Evolutionary conservation across 2,888 invertebrate species (phyloP).

Genomic region (Automeris io): DNA sequence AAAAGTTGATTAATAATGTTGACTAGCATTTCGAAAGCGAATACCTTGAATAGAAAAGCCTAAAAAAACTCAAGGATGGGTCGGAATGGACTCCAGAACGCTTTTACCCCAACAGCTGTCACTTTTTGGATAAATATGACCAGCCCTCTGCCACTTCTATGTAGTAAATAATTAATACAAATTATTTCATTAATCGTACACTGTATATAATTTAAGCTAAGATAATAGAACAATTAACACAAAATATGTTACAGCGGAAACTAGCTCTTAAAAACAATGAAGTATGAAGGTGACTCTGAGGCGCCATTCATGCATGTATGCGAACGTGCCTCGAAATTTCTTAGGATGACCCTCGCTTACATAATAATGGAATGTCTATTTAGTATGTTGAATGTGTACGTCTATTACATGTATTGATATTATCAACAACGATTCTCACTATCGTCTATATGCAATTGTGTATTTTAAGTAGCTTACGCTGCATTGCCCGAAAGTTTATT

Average conservation of each 20-base stretch:
- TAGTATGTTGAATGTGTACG: conserved; percentile 24
- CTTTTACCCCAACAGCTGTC: too few species aligned
- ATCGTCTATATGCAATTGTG: neutral
- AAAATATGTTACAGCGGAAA: conserved; percentile 38
- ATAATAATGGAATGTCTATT: conserved; percentile 24
- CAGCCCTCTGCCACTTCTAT: too few species aligned
- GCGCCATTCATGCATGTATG: conserved; percentile 41
- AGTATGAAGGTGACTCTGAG: conserved; percentile 55
- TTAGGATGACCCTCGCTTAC: conserved; percentile 30
- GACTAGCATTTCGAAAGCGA: too few species aligned
- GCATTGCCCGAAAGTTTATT: too few species aligned
- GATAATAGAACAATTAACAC: conserved; percentile 35
- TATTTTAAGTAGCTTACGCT: too few species aligned
- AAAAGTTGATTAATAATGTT: too few species aligned
- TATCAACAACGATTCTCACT: conserved; percentile 1
- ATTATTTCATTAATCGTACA: neutral
- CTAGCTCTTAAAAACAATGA: conserved; percentile 39
- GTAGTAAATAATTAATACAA: neutral
- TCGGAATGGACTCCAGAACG: too few species aligned
- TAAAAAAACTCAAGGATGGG: too few species aligned
- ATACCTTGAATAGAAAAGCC: too few species aligned
- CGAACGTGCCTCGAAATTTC: conserved; percentile 50
- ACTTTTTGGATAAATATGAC: too few species aligned
- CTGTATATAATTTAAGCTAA: conserved; percentile 25
- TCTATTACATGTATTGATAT: conserved; percentile 11